phyloP scores from a whole-genome alignment of 2,888 invertebrate genomes.

The Griposia aprilina region DNA sequence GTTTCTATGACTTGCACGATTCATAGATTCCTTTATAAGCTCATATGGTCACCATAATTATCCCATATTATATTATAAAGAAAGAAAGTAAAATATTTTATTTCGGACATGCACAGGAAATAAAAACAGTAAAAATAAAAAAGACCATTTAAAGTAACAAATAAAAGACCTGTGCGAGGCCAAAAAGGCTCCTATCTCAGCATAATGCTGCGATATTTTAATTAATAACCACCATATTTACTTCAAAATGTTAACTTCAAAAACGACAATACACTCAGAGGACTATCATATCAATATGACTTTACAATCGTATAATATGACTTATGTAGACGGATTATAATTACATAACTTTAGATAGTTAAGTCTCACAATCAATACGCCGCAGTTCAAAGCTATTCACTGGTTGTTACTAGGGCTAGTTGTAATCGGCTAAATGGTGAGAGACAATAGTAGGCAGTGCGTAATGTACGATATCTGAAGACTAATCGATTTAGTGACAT shows the following conservation, averaged over 20 bases:
- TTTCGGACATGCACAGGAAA: too few species aligned
- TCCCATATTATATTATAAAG: not conserved
- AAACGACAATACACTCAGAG: not conserved
- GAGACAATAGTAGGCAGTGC: conserved; percentile 19
- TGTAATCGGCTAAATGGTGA: conserved; percentile 6
- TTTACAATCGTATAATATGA: not conserved
- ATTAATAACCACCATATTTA: too few species aligned
- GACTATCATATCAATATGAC: not conserved
- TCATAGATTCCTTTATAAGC: not conserved
- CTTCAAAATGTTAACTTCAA: not conserved
- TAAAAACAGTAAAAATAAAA: too few species aligned
- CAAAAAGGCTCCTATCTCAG: too few species aligned
- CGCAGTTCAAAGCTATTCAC: not conserved
- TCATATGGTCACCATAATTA: not conserved
- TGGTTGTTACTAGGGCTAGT: not conserved
- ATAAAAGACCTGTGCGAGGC: too few species aligned
- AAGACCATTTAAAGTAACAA: too few species aligned
- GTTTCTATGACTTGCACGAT: not conserved
- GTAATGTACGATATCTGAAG: conserved; percentile 1
- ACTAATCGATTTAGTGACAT: conserved; percentile 18
- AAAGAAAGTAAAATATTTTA: too few species aligned
- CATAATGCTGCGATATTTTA: too few species aligned
- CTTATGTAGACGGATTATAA: conserved; percentile 25
- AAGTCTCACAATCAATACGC: conserved; percentile 17
- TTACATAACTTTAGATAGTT: conserved; percentile 6